phyloP scores from a whole-genome alignment of 1,140 invertebrate species.

The Plodia interpunctella region DNA sequence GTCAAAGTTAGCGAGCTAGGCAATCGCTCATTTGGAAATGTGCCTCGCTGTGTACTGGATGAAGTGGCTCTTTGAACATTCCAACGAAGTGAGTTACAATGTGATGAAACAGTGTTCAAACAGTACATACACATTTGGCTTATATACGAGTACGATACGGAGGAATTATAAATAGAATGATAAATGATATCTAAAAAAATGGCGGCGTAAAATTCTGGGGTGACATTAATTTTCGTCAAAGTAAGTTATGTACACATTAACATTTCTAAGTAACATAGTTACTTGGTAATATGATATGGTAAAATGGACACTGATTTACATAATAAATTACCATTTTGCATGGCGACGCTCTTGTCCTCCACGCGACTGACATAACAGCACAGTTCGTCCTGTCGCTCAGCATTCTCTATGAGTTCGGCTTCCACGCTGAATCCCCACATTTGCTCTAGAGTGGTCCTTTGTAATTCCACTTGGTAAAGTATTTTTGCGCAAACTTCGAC shows the following conservation, averaged over 20 bases:
- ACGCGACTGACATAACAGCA: slow-evolving; percentile 97
- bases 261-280: background rate
- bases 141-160: background rate
- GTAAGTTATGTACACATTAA: background rate
- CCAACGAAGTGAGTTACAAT: background rate
- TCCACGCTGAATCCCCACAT: slow-evolving; percentile 99
- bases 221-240: too few species aligned
- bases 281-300: background rate
- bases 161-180: background rate
- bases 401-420: slow-evolving; percentile 96
- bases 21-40: slow-evolving; percentile 18
- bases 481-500: slow-evolving; percentile 98
- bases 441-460: slow-evolving; percentile 91
- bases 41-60: background rate
- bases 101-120: background rate
- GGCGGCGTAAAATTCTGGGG: background rate
- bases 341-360: slow-evolving; percentile 95
- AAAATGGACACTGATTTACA: background rate
- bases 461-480: slow-evolving; percentile 96
- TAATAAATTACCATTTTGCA: slow-evolving; percentile 89
- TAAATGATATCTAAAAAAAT: too few species aligned
- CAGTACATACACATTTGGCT: background rate
- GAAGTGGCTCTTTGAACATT: slow-evolving; percentile 2
- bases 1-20: slow-evolving; percentile 17
- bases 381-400: slow-evolving; percentile 96